Percentiles rank a stretch among this genome's conserved stretches.
Conservation (phyloP, 2,113 vertebrate species). For the Tylochromis polylepis region DNA sequence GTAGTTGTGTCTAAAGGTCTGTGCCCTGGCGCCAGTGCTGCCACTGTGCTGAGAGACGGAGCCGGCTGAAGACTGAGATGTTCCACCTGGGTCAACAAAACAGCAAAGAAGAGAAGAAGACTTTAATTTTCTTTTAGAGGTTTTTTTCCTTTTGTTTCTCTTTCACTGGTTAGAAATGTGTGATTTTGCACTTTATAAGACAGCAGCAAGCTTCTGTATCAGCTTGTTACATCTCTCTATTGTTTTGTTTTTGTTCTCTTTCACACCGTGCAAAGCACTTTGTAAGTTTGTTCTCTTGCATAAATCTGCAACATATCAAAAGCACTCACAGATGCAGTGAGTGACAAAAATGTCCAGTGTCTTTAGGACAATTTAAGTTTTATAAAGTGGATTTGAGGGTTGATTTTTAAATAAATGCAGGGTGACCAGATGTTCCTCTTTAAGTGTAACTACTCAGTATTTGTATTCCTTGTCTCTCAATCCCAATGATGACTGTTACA, state of each 20-base stretch:
- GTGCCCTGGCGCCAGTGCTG: conserved; percentile 66
- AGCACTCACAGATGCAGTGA: neutral
- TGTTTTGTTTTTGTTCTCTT: neutral
- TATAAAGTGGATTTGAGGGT: neutral
- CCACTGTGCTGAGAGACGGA: conserved; percentile 64
- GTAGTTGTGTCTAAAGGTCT: conserved; percentile 73
- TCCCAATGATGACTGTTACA: no score
- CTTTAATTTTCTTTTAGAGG: neutral
- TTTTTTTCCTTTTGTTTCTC: neutral
- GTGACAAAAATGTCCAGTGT: neutral
- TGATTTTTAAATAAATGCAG: neutral
- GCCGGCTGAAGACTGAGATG: conserved; percentile 59
- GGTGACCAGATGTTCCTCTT: no score
- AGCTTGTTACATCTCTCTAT: neutral
- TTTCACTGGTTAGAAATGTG: neutral
- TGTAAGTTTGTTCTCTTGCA: neutral
- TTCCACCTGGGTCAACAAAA: conserved; percentile 57
- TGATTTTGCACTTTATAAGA: neutral
- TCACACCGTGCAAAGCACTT: neutral
- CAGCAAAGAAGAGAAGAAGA: neutral
- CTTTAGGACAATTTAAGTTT: neutral
- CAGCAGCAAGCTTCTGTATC: neutral
- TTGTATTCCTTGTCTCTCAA: no score
- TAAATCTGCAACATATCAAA: neutral
- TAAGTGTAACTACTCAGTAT: no score